Percentiles rank a stretch among this genome's conserved stretches.
These are phyloP conservation scores for Neolamprologus ventralis DNA, from an alignment of 2,113 vertebrate species.

Conservation along the genomic window DNA sequence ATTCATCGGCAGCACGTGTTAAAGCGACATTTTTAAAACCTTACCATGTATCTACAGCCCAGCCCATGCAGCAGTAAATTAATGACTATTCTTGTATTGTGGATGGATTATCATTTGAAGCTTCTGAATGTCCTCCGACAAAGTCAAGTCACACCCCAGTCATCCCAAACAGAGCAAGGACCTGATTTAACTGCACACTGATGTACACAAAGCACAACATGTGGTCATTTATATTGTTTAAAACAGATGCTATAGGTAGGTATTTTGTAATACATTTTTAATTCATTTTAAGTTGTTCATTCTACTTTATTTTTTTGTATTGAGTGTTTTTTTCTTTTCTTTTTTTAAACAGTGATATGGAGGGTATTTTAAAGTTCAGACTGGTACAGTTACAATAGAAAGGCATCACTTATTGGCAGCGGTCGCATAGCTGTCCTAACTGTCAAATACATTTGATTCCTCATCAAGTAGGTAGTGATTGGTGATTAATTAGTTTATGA, in stretches of 20 bases:
- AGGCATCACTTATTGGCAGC: fast-evolving
- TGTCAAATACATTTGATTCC: fast-evolving
- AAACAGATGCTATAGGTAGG: fast-evolving
- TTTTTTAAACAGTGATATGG: fast-evolving
- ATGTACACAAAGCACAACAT: background rate
- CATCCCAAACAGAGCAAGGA: background rate
- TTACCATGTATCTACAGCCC: background rate
- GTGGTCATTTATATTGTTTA: fast-evolving
- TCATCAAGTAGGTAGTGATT: background rate
- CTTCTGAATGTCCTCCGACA: fast-evolving
- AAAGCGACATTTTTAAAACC: background rate
- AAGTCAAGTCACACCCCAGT: fast-evolving
- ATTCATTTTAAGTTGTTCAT: fast-evolving
- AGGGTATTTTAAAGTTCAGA: background rate
- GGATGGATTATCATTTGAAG: background rate
- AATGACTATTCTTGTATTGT: background rate
- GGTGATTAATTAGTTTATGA: fast-evolving
- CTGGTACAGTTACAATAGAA: background rate
- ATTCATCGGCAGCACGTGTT: fast-evolving
- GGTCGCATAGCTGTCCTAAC: fast-evolving
- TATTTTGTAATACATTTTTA: fast-evolving
- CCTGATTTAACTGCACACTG: fast-evolving
- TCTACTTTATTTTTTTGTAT: background rate
- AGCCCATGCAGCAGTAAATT: background rate
- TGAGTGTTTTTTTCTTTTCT: fast-evolving